Evolutionary conservation across 2,113 vertebrate genomes (phyloP).

Genomic region (Maccullochella peelii): DNA sequence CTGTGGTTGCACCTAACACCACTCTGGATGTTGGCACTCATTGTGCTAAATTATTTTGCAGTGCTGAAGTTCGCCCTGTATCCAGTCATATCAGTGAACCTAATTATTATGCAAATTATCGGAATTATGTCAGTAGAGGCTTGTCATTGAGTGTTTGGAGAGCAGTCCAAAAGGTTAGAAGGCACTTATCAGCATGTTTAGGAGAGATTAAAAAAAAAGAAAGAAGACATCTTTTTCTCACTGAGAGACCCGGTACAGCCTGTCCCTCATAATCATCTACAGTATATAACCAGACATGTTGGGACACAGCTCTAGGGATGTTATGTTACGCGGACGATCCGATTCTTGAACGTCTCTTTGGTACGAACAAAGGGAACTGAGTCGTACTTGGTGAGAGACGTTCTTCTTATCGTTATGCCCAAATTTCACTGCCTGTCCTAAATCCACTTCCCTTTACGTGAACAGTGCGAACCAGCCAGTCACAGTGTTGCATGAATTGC

Average conservation of each 20-base stretch:
- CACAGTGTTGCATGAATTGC: too few species aligned
- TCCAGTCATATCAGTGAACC: slow-evolving; percentile 17
- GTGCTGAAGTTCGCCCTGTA: background rate
- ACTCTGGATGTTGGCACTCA: background rate
- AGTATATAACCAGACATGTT: background rate
- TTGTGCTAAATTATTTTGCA: slow-evolving; percentile 33
- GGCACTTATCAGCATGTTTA: slow-evolving; percentile 14
- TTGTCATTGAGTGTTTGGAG: slow-evolving; percentile 20
- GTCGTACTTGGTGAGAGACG: too few species aligned
- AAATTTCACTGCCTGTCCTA: too few species aligned
- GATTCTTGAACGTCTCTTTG: too few species aligned
- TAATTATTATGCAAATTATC: slow-evolving; percentile 62
- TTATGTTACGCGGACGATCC: too few species aligned
- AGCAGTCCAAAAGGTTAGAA: slow-evolving; percentile 8
- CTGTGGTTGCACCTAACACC: slow-evolving; percentile 14
- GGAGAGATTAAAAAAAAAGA: background rate
- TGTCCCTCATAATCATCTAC: background rate
- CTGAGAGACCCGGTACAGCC: background rate
- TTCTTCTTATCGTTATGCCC: too few species aligned
- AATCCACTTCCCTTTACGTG: too few species aligned
- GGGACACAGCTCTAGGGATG: background rate
- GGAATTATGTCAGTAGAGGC: slow-evolving; percentile 36
- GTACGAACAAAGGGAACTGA: too few species aligned
- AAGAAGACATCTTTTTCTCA: background rate
- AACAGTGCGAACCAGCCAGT: too few species aligned